These are phyloP conservation scores for Anomalospiza imberbis DNA, from an alignment of 2,797 vertebrate genomes.

Conservation along the genomic window DNA sequence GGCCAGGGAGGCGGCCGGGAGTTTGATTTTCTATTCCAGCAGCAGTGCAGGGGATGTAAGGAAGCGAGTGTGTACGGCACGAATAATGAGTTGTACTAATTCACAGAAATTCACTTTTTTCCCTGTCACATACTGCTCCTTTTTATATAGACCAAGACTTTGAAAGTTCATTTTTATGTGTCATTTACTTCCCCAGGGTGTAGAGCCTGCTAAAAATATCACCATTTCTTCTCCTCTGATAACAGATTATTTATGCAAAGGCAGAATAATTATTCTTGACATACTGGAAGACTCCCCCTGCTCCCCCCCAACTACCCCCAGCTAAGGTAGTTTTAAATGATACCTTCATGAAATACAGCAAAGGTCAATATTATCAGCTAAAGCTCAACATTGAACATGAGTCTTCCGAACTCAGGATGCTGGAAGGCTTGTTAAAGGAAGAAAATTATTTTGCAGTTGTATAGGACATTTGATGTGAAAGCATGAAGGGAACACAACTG, in stretches of 20 bases:
- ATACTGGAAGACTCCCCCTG: not conserved
- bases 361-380: slow-evolving; percentile 38
- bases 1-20: slow-evolving; percentile 62
- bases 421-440: slow-evolving; percentile 35
- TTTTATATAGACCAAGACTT: slow-evolving; percentile 76
- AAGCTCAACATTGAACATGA: not conserved
- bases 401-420: not conserved
- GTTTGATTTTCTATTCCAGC: slow-evolving; percentile 67
- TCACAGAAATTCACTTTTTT: slow-evolving; percentile 68
- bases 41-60: slow-evolving; percentile 62
- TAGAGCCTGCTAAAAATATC: slow-evolving; percentile 73
- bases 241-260: slow-evolving; percentile 77
- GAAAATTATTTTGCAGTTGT: slow-evolving; percentile 45
- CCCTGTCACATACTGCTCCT: slow-evolving; percentile 63
- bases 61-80: slow-evolving; percentile 55
- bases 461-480: slow-evolving; percentile 37
- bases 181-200: slow-evolving; percentile 75
- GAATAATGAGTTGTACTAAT: slow-evolving; percentile 74
- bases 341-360: not conserved
- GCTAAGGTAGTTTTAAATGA: slow-evolving; percentile 58
- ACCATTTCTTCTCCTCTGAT: slow-evolving; percentile 66
- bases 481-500: slow-evolving; percentile 18
- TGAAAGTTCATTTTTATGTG: slow-evolving; percentile 75
- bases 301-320: not conserved
- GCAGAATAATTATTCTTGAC: slow-evolving; percentile 71